These are phyloP conservation scores for Nomia melanderi DNA, from an alignment of 1,140 invertebrate genomes.

Conservation along the genomic window DNA sequence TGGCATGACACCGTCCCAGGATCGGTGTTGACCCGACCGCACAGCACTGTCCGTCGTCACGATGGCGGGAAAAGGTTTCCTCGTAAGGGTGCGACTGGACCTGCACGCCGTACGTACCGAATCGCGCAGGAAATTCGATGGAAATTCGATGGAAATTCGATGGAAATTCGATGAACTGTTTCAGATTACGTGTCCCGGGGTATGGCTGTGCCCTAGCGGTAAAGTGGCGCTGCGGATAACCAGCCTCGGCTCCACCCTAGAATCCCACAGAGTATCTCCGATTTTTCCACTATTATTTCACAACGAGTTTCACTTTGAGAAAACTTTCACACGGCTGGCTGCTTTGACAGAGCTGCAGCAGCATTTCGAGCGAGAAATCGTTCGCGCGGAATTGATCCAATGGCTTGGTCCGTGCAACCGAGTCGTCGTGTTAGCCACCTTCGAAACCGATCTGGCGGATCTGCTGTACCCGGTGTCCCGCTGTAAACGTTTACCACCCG, in stretches of 20 bases:
- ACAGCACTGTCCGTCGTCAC: conserved; percentile 16
- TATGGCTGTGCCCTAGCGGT: conserved; percentile 88
- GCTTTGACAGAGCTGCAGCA: conserved; percentile 78
- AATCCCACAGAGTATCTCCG: conserved; percentile 83
- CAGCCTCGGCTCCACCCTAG: conserved; percentile 82
- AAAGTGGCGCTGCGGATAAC: conserved; percentile 84
- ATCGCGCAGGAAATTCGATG: no score
- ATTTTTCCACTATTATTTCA: conserved; percentile 84
- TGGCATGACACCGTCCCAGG: neutral
- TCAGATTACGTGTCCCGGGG: conserved; percentile 87
- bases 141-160: neutral
- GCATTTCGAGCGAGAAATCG: conserved; percentile 81
- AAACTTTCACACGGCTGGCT: conserved; percentile 82
- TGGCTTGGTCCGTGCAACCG: conserved; percentile 80
- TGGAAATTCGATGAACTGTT: conserved; percentile 48
- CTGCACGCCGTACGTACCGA: conserved; percentile 74
- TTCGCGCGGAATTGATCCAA: conserved; percentile 85
- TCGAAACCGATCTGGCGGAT: conserved; percentile 83
- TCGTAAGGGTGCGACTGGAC: conserved; percentile 76
- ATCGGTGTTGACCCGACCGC: neutral
- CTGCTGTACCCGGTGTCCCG: conserved; percentile 83
- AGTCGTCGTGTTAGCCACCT: conserved; percentile 83
- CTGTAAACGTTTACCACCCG: conserved; percentile 75
- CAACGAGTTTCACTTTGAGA: conserved; percentile 85
- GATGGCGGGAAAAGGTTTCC: conserved; percentile 77